Conservation (phyloP, 2,888 invertebrate species). For the Drepana falcataria region DNA sequence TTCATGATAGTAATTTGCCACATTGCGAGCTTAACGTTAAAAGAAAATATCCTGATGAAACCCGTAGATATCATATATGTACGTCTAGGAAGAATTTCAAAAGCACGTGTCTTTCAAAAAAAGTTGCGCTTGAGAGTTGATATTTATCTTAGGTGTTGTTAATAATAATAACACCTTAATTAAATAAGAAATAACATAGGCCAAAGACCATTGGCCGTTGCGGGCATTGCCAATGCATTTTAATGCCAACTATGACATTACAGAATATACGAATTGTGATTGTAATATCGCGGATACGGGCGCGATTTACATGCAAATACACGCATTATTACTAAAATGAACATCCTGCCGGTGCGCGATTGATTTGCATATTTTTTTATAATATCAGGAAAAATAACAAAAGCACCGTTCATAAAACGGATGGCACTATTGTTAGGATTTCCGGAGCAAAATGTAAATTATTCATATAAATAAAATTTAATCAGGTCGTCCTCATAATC, state of each 20-base stretch:
- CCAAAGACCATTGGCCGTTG: background rate
- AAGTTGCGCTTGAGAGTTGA: too few species aligned
- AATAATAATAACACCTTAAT: too few species aligned
- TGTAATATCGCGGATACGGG: slow-evolving; percentile 64
- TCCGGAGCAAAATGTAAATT: slow-evolving; percentile 62
- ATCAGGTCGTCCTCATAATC: slow-evolving; percentile 62
- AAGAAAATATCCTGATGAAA: too few species aligned
- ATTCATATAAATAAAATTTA: slow-evolving; percentile 67
- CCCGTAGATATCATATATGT: too few species aligned
- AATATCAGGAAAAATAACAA: slow-evolving; percentile 70
- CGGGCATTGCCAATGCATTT: slow-evolving; percentile 17
- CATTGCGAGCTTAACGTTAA: too few species aligned
- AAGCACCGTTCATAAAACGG: slow-evolving; percentile 56
- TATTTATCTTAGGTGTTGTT: too few species aligned
- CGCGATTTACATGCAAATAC: slow-evolving; percentile 75
- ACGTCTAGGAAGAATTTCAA: too few species aligned
- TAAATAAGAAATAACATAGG: too few species aligned
- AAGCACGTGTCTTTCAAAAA: too few species aligned
- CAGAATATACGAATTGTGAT: slow-evolving; percentile 62
- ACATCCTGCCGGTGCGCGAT: slow-evolving; percentile 67
- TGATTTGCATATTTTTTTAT: slow-evolving; percentile 78
- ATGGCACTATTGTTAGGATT: slow-evolving; percentile 63
- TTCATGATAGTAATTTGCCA: too few species aligned
- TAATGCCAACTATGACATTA: slow-evolving; percentile 56
- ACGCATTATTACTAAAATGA: slow-evolving; percentile 71